These are phyloP conservation scores for Eubucco bourcierii DNA, from an alignment of 2,113 vertebrate species.

Conservation along the genomic window DNA sequence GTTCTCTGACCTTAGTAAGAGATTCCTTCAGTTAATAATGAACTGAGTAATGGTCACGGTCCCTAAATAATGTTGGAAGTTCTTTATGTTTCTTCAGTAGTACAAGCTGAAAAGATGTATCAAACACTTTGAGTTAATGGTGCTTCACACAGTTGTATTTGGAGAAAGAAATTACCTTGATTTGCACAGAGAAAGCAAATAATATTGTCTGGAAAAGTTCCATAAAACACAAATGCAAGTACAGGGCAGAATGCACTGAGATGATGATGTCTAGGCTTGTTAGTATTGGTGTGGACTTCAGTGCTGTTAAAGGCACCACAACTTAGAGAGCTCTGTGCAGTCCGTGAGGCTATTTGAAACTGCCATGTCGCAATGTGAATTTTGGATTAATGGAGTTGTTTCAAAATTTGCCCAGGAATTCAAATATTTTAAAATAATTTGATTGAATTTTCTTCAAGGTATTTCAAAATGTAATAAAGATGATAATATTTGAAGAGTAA, in stretches of 20 bases:
- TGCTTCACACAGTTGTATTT: neutral
- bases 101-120: neutral
- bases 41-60: neutral
- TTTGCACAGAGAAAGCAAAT: neutral
- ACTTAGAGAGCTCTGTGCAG: neutral
- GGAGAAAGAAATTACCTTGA: neutral
- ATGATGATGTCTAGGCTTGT: neutral
- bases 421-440: conserved; percentile 1
- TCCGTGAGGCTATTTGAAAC: conserved; percentile 11
- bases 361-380: neutral
- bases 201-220: neutral
- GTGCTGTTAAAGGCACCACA: neutral
- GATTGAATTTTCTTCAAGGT: conserved; percentile 11
- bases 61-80: neutral
- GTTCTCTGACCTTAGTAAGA: neutral
- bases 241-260: neutral
- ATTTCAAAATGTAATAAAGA: neutral
- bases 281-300: neutral
- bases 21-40: neutral
- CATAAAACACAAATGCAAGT: neutral
- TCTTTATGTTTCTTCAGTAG: neutral
- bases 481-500: conserved; percentile 28
- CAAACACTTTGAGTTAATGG: neutral
- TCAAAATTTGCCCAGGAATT: neutral
- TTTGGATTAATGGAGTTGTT: neutral